phyloP scores from a whole-genome alignment of 2,797 vertebrate genomes.

The Okamejei kenojei region DNA sequence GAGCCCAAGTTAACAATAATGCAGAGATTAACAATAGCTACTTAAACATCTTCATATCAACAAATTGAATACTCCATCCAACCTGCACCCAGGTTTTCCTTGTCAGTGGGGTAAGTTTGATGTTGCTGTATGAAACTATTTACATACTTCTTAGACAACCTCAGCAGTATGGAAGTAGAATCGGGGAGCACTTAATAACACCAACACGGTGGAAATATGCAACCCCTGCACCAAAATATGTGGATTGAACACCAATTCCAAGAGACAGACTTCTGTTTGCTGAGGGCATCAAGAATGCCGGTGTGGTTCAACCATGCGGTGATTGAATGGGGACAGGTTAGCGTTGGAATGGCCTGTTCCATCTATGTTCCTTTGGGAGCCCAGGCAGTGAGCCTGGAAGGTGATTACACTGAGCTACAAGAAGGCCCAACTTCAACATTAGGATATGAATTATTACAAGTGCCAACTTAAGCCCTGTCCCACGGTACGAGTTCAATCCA shows the following conservation, averaged over 20 bases:
- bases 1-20: not conserved
- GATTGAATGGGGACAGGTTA: too few relatives aligned
- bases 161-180: not conserved
- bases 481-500: too few relatives aligned
- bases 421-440: not conserved
- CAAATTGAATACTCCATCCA: not conserved
- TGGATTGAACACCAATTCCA: not conserved
- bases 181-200: not conserved
- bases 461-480: not conserved
- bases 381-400: not conserved
- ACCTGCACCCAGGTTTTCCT: not conserved
- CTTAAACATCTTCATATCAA: not conserved
- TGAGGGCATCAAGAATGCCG: not conserved
- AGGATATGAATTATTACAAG: not conserved
- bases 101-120: not conserved
- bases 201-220: not conserved
- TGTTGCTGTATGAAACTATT: not conserved
- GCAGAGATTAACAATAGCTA: not conserved
- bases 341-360: not conserved
- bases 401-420: not conserved
- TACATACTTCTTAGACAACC: not conserved
- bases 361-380: not conserved
- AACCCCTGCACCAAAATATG: not conserved
- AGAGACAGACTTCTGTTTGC: not conserved
- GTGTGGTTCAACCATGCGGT: not conserved